These are phyloP conservation scores for Bubo bubo DNA, from an alignment of 2,113 vertebrate species.

Conservation along the genomic window DNA sequence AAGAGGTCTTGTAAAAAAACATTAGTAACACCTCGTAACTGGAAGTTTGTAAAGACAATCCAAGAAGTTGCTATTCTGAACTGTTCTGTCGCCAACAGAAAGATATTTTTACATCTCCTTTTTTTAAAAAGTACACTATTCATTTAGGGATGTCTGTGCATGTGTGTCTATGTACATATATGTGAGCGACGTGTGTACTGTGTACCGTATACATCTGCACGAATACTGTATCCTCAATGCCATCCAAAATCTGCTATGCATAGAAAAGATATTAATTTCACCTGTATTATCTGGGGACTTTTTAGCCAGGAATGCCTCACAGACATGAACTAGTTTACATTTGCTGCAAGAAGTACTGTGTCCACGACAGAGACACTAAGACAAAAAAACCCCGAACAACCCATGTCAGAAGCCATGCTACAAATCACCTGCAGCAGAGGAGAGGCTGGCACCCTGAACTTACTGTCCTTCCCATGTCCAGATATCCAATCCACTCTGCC, in stretches of 20 bases:
- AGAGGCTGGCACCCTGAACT: not conserved
- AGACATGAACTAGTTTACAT: not conserved
- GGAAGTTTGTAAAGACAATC: not conserved
- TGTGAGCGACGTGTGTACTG: accelerated
- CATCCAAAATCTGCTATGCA: not conserved
- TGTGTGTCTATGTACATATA: accelerated
- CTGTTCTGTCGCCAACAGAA: not conserved
- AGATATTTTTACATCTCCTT: not conserved
- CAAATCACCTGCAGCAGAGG: not conserved
- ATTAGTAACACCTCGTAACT: not conserved
- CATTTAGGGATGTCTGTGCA: not conserved
- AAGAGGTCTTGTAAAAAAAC: not conserved
- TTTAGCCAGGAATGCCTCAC: not conserved
- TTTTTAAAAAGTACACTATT: not conserved
- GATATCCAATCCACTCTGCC: not conserved
- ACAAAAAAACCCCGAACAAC: not conserved
- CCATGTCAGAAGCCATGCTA: not conserved
- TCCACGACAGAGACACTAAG: not conserved
- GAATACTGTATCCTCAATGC: not conserved
- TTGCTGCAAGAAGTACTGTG: not conserved
- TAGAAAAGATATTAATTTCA: not conserved
- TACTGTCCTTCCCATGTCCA: not conserved
- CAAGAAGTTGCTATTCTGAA: not conserved
- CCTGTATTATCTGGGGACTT: accelerated
- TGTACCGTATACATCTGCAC: not conserved